Base-by-base conservation (phyloP, 2,113 vertebrate genomes). In the Pseudopodoces humilis region DNA sequence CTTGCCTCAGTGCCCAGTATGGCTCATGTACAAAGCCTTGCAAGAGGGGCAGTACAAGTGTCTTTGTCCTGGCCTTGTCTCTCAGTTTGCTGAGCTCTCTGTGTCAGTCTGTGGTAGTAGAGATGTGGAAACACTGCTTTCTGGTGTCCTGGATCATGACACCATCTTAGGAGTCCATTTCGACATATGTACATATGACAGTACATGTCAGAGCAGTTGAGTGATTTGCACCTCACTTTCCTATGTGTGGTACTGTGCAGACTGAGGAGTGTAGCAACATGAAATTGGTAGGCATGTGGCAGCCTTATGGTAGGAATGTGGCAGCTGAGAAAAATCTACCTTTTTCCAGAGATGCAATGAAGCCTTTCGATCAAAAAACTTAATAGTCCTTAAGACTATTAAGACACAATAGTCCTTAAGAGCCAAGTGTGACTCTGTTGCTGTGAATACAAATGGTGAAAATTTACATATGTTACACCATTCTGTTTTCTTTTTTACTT, bases 241-340 rank as follows among this genome's bases (percentile, higher is more conserved):
- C 41, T 53, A 13, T 33, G 37, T 56, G 41, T 52, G 46, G 23
- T 20, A 7, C 21, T 64, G 14, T 0, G 6, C 50, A 64, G 41
- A 23, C 7, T 0, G 0, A 85, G n/a, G 43, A 53, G 6, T 49
- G 23, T 30, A 47, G 24, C 47, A 58, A 18, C 3, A 6, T 35
- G 59, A 58, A 86, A 55, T 3, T 43, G 21, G 31, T 74, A 11
- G 20, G 17, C 65, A 83, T 37, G 60, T n/a, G 46, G 39, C 39
- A 39, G 39, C 39, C 43, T 43, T 43, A 43, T 39, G 21, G 28
- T 74, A 11, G 20, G 17, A 74, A 86, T 37, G 56, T n/a, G 46
- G 17, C 60, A 81, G 27, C 52, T 82, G 64, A 82, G 60, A 63
- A 77, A 77, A 94, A 84, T 56, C 46, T 65, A 13, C 15, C 18